phyloP scores from a whole-genome alignment of 1,140 invertebrate species.

The Cotesia vestalis region DNA sequence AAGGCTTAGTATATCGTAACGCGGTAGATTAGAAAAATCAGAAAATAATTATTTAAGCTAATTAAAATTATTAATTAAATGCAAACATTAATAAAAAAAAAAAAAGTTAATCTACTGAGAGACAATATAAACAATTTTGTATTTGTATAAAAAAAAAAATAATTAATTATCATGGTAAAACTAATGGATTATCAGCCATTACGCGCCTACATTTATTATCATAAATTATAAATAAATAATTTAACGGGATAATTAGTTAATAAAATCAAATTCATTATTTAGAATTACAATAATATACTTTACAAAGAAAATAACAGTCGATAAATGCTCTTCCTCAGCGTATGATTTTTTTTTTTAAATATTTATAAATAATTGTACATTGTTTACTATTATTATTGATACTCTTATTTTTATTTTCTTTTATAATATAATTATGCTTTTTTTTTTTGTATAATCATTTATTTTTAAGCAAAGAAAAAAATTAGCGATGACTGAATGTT shows the following conservation, averaged over 20 bases:
- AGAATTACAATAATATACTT: not conserved
- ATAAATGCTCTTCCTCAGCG: conserved; percentile 8
- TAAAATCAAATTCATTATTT: conserved; percentile 7
- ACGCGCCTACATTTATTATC: conserved; percentile 21
- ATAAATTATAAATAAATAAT: conserved; percentile 15
- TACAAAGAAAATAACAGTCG: not conserved
- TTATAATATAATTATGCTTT: too few relatives aligned
- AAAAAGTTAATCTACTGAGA: conserved; percentile 55
- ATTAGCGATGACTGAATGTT: not conserved
- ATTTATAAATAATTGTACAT: conserved; percentile 5
- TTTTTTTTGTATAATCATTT: not conserved
- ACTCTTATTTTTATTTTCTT: not conserved
- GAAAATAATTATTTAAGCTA: not conserved
- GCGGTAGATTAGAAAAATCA: conserved; percentile 32
- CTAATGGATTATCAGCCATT: conserved; percentile 38
- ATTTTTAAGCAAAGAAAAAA: not conserved
- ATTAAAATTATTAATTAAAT: conserved; percentile 26
- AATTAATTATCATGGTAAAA: conserved; percentile 3
- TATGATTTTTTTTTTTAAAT: not conserved
- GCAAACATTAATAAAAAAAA: conserved; percentile 44
- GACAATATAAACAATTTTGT: conserved; percentile 64
- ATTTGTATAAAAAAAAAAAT: conserved; percentile 58
- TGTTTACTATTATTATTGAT: conserved; percentile 6
- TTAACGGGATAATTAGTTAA: not conserved
- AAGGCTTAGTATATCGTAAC: conserved; percentile 35